Evolutionary conservation across 2,113 vertebrate species (phyloP).

Genomic region (Fregata magnificens): DNA sequence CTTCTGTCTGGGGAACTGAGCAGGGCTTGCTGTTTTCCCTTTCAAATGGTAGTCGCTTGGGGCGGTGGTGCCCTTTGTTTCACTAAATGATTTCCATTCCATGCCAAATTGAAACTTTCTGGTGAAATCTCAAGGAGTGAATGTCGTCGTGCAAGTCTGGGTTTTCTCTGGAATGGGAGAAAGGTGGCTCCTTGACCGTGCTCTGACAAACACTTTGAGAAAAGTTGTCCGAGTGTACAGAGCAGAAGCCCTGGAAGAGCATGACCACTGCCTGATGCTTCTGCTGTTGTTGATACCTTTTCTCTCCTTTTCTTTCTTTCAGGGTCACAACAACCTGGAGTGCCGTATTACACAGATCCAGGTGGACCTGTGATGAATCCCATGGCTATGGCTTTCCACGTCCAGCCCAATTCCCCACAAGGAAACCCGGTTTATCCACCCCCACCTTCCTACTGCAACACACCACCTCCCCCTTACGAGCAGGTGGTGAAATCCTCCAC

Average conservation of each 20-base stretch:
- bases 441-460: conserved; percentile 94
- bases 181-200: not conserved
- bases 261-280: fast-evolving
- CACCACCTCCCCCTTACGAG: conserved; percentile 92
- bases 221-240: not conserved
- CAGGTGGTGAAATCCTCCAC: conserved; percentile 90
- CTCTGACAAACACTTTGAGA: not conserved
- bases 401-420: conserved; percentile 84
- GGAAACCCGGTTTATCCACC: conserved; percentile 85
- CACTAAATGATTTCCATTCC: not conserved
- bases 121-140: not conserved
- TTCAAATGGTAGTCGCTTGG: not conserved
- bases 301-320: conserved; percentile 30
- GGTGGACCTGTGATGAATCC: conserved; percentile 76
- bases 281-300: not conserved
- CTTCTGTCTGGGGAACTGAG: not conserved
- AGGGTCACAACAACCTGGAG: conserved; percentile 87
- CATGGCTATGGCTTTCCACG: conserved; percentile 81
- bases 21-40: not conserved
- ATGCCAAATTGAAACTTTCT: not conserved
- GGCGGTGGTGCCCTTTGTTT: not conserved
- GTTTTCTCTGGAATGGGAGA: not conserved
- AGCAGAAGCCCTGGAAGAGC: not conserved
- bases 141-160: not conserved
- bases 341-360: conserved; percentile 86